These are phyloP conservation scores for Tursiops truncatus DNA, from an alignment of 2,113 vertebrate genomes.

Conservation along the genomic window DNA sequence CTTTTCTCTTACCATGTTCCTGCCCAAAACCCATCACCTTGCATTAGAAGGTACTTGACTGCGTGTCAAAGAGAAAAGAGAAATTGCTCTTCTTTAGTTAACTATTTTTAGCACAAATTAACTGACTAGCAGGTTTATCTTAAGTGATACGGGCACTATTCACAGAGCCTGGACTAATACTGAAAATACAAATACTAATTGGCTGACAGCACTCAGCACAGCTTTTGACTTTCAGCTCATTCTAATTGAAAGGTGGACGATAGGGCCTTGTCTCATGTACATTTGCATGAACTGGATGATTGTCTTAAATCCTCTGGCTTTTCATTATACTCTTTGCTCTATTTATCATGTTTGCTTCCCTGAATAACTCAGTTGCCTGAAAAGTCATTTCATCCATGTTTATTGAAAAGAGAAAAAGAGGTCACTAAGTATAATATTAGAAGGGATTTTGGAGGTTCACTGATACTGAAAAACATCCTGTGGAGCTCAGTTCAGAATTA, in stretches of 20 bases:
- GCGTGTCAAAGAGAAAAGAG: slow-evolving; percentile 55
- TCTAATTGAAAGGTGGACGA: slow-evolving; percentile 32
- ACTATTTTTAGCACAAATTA: slow-evolving; percentile 75
- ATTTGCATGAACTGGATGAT: background rate
- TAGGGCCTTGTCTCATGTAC: background rate
- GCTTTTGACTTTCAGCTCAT: background rate
- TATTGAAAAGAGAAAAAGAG: slow-evolving; percentile 53
- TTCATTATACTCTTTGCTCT: background rate
- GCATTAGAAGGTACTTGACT: slow-evolving; percentile 41
- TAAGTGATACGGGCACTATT: slow-evolving; percentile 52
- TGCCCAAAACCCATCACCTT: background rate
- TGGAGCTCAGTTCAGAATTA: background rate
- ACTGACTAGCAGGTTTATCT: slow-evolving; percentile 56
- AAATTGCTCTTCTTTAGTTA: slow-evolving; percentile 50
- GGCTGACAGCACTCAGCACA: background rate
- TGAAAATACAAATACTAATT: slow-evolving; percentile 46
- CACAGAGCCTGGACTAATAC: background rate
- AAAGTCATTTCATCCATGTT: slow-evolving; percentile 37
- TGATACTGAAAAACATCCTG: background rate
- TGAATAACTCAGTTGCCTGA: slow-evolving; percentile 51
- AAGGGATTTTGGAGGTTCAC: background rate
- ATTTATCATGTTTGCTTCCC: slow-evolving; percentile 25
- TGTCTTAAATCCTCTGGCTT: background rate
- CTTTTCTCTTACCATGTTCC: background rate
- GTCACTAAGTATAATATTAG: background rate